A percentile compares a stretch with the other conserved stretches of the same genome.
These are phyloP conservation scores for Cyrtodaria siliqua DNA, from an alignment of 2,888 invertebrate species.

Conservation along the genomic window DNA sequence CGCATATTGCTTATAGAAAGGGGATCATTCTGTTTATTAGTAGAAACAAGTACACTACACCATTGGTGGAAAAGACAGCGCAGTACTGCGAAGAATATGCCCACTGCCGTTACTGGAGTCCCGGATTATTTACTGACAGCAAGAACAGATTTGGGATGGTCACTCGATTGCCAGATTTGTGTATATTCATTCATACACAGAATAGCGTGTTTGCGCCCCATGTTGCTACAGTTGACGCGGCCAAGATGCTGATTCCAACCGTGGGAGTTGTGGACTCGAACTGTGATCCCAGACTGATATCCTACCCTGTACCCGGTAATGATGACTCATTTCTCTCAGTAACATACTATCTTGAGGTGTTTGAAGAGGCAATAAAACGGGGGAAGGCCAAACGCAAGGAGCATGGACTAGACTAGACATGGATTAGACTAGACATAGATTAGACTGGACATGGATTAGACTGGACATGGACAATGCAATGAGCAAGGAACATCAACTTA, in stretches of 20 bases:
- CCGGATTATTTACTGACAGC: slow-evolving; percentile 95
- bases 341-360: slow-evolving; percentile 95
- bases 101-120: slow-evolving; percentile 93
- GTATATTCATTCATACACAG: slow-evolving; percentile 94
- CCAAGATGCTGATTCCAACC: slow-evolving; percentile 91
- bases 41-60: slow-evolving; percentile 88
- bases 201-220: slow-evolving; percentile 90
- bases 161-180: slow-evolving; percentile 96
- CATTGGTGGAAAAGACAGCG: slow-evolving; percentile 94
- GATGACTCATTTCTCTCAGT: slow-evolving; percentile 95
- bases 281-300: slow-evolving; percentile 96
- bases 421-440: too few relatives aligned
- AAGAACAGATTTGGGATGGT: slow-evolving; percentile 92
- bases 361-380: slow-evolving; percentile 94
- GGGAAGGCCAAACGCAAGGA: slow-evolving; percentile 89
- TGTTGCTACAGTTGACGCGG: slow-evolving; percentile 93
- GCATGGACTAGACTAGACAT: slow-evolving; percentile 44
- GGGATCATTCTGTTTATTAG: slow-evolving; percentile 97
- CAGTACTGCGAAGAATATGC: slow-evolving; percentile 96
- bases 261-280: slow-evolving; percentile 88
- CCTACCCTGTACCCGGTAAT: slow-evolving; percentile 99
- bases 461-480: too few relatives aligned
- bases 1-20: slow-evolving; percentile 93
- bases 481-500: too few relatives aligned
- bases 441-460: too few relatives aligned